Conservation (phyloP, 2,113 vertebrate genomes). For the Elgaria multicarinata region DNA sequence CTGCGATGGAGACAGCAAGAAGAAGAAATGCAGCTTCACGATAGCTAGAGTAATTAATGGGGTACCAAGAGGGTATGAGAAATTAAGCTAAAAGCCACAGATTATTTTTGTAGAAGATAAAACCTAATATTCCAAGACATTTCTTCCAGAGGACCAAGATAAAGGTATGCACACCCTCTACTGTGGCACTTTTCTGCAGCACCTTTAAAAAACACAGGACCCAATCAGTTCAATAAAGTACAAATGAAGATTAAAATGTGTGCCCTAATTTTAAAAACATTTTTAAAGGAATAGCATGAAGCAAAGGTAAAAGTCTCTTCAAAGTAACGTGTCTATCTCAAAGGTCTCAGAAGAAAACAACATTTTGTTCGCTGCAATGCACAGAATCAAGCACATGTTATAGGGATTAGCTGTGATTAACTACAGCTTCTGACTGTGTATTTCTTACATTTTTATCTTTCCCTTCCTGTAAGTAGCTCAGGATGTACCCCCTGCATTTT, state of each 20-base stretch:
- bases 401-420: neutral
- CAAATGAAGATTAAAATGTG: neutral
- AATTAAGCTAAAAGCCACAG: neutral
- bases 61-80: neutral
- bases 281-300: neutral
- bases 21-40: neutral
- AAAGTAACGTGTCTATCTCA: neutral
- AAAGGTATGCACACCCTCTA: neutral
- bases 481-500: neutral
- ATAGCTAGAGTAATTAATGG: neutral
- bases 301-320: neutral
- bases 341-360: neutral
- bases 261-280: neutral
- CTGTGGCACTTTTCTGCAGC: neutral
- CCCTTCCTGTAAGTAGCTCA: neutral
- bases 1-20: neutral
- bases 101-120: neutral
- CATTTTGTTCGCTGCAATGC: neutral
- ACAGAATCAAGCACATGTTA: neutral
- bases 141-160: neutral
- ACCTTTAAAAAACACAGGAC: neutral
- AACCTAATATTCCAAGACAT: neutral
- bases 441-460: neutral
- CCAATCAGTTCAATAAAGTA: neutral
- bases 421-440: neutral